These are phyloP conservation scores for Andrena marginata DNA, from an alignment of 2,888 invertebrate genomes.

Conservation along the genomic window DNA sequence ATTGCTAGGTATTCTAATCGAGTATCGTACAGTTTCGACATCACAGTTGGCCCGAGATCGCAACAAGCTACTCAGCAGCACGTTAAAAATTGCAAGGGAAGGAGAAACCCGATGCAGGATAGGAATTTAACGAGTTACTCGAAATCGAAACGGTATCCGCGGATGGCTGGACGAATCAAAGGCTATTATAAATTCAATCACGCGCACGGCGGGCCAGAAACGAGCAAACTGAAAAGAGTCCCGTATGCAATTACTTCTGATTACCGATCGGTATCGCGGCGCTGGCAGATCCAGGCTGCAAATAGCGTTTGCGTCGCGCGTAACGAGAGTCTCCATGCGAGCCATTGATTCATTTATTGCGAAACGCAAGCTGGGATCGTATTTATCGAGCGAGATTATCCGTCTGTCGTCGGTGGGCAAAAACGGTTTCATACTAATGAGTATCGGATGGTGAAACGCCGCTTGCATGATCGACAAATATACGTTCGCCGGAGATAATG, in stretches of 20 bases:
- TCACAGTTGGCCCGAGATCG: not conserved
- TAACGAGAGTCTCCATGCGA: slow-evolving; percentile 40
- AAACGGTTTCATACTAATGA: slow-evolving; percentile 22
- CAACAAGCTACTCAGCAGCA: not conserved
- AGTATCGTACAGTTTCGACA: not conserved
- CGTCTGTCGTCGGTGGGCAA: slow-evolving; percentile 9
- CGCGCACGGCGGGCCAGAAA: slow-evolving; percentile 33
- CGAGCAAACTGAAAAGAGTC: slow-evolving; percentile 48
- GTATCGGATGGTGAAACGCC: not conserved
- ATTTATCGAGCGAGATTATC: slow-evolving; percentile 59
- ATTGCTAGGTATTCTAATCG: not conserved
- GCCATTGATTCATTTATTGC: slow-evolving; percentile 65
- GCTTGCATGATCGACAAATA: not conserved
- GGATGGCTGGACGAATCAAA: slow-evolving; percentile 31
- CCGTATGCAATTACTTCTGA: slow-evolving; percentile 56
- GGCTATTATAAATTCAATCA: slow-evolving; percentile 58
- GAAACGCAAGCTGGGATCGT: slow-evolving; percentile 40
- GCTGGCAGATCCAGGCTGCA: slow-evolving; percentile 45
- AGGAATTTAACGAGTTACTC: slow-evolving; percentile 17
- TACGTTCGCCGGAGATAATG: not conserved
- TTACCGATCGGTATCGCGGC: slow-evolving; percentile 61
- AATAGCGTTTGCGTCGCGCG: slow-evolving; percentile 38
- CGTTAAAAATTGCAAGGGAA: not conserved
- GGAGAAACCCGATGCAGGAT: not conserved
- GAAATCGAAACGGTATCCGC: slow-evolving; percentile 10